These are phyloP conservation scores for Apeltes quadracus DNA, from an alignment of 2,113 vertebrate species.

Conservation along the genomic window DNA sequence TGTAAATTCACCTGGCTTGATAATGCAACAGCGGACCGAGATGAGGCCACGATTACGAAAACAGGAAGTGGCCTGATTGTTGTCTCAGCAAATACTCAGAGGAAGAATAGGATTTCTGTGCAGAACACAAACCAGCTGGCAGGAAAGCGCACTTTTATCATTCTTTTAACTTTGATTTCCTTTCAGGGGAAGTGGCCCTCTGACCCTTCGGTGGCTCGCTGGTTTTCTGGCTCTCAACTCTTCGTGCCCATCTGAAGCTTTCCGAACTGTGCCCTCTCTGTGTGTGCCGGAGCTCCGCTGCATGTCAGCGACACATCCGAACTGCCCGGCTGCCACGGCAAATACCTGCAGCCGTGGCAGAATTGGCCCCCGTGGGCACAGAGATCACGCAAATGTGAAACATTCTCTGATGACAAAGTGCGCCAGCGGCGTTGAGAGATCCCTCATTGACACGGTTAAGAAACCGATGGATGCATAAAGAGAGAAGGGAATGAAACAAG, in stretches of 20 bases:
- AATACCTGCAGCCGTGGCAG: constrained; percentile 45
- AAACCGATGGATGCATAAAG: constrained; percentile 24
- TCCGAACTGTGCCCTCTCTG: constrained; percentile 26
- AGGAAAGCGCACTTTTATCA: constrained; percentile 83
- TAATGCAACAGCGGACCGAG: constrained; percentile 17
- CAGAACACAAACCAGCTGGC: constrained; percentile 83
- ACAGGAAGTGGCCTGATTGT: constrained; percentile 78
- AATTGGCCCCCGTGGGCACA: constrained; percentile 16
- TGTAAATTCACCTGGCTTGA: constrained; percentile 31
- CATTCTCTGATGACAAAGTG: constrained; percentile 59
- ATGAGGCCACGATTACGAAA: constrained; percentile 69
- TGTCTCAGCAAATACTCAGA: constrained; percentile 81
- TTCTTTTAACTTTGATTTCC: constrained; percentile 81
- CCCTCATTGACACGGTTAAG: constrained; percentile 55
- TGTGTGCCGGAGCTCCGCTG: constrained; percentile 16
- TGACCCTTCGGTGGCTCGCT: constrained; percentile 36
- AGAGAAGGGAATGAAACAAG: constrained; percentile 14
- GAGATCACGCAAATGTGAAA: constrained; percentile 46
- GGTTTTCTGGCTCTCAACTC: constrained; percentile 48
- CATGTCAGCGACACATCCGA: constrained; percentile 44
- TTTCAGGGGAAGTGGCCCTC: constrained; percentile 72
- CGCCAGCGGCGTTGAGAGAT: constrained; percentile 48
- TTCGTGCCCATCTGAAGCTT: constrained; percentile 40
- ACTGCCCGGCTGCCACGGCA: constrained; percentile 19
- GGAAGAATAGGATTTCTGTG: constrained; percentile 81